Percentiles rank a stretch among this genome's conserved stretches.
Conservation (phyloP, 2,797 vertebrate species). For the Ctenopoma kingsleyae region DNA sequence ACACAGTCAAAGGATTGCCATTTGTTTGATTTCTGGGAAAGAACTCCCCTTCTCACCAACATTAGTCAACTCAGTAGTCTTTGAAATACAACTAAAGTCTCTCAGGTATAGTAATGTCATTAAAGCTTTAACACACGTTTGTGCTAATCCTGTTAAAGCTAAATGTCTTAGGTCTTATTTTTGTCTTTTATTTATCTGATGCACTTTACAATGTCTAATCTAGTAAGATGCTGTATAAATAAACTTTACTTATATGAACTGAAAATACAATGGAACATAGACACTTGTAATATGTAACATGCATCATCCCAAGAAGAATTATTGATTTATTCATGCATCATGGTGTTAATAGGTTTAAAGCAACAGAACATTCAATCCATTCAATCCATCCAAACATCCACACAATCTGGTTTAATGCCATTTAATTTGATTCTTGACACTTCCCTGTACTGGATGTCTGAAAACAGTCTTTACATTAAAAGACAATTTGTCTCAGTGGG, state of each 20-base stretch:
- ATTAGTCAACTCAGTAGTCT: background rate
- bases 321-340: constrained; percentile 21
- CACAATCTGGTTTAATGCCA: background rate
- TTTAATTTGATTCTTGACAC: background rate
- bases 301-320: constrained; percentile 8
- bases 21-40: constrained; percentile 9
- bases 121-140: background rate
- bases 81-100: background rate
- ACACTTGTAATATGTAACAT: background rate
- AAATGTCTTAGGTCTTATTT: no score
- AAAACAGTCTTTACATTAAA: background rate
- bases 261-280: background rate
- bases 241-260: background rate
- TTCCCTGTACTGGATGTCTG: background rate
- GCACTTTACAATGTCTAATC: no score
- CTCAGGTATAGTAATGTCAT: background rate
- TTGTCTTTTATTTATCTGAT: no score
- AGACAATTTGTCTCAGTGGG: background rate
- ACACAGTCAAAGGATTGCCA: constrained; percentile 7
- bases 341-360: constrained; percentile 30
- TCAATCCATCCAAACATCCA: background rate
- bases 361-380: no score
- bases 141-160: no score
- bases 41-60: background rate
- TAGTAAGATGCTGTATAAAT: no score